These are phyloP conservation scores for Crambe crambe DNA, from an alignment of 37 sponge, comb jelly and placozoan genomes.

Conservation along the genomic window DNA sequence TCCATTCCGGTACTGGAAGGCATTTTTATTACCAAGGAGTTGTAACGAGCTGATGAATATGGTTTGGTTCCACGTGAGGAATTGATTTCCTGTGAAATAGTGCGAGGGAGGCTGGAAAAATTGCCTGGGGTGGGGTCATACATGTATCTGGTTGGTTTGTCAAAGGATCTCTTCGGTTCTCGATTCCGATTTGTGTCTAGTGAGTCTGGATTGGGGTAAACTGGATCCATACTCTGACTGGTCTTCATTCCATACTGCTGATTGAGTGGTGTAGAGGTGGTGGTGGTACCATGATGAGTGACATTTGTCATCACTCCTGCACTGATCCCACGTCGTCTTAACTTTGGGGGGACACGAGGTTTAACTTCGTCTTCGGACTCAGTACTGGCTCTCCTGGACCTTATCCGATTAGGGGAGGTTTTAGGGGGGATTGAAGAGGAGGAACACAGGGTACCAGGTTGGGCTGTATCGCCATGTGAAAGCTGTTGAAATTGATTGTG, in stretches of 20 bases:
- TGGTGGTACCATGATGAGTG: too few species aligned
- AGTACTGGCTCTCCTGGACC: too few species aligned
- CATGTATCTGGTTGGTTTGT: neutral
- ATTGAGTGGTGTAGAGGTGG: too few species aligned
- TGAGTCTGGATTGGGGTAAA: neutral
- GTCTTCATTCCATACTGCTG: neutral
- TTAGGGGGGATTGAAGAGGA: too few species aligned
- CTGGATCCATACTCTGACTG: conserved; percentile 6
- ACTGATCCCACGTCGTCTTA: too few species aligned
- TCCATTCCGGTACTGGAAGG: neutral
- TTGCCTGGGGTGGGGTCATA: neutral
- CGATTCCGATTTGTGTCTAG: neutral
- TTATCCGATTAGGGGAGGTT: too few species aligned
- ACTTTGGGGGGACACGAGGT: too few species aligned
- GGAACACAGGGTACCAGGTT: too few species aligned
- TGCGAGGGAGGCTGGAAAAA: conserved; percentile 15
- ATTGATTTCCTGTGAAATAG: neutral
- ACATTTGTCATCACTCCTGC: too few species aligned
- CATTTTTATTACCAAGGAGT: too few species aligned
- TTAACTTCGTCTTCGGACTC: too few species aligned
- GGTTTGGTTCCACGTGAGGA: neutral
- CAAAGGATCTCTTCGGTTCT: neutral
- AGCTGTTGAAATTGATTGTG: neutral
- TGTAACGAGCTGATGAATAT: conserved; percentile 23
- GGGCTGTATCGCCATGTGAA: neutral